A percentile compares a stretch with the other conserved stretches of the same genome.
Evolutionary conservation across 2,797 vertebrate genomes (phyloP).

Genomic region (Toxotes lorentzi): DNA sequence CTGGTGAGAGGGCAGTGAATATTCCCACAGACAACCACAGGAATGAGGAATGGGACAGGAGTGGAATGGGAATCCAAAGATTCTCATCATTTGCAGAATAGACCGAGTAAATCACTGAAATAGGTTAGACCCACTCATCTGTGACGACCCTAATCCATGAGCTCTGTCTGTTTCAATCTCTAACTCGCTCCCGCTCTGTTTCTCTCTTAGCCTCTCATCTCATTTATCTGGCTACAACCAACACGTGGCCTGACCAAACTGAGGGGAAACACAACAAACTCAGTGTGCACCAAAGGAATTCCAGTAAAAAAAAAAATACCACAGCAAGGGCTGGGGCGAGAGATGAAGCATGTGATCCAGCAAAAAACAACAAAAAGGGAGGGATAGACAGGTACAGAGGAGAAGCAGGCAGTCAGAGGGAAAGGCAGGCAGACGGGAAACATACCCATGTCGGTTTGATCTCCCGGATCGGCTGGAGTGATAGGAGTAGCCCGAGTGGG

Average conservation of each 20-base stretch:
- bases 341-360: conserved; percentile 4
- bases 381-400: background rate
- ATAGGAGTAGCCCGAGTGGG: conserved; percentile 95
- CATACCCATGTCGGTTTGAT: conserved; percentile 94
- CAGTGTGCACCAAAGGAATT: conserved; percentile 1
- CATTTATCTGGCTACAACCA: conserved; percentile 37
- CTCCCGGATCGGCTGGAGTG: conserved; percentile 95
- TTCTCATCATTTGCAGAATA: conserved; percentile 39
- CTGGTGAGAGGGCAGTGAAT: conserved; percentile 12
- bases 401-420: conserved; percentile 30
- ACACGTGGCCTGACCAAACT: conserved; percentile 27
- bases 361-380: conserved; percentile 6
- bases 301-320: conserved; percentile 23
- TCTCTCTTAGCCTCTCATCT: conserved; percentile 38
- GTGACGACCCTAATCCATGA: conserved; percentile 75
- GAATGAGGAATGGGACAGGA: background rate
- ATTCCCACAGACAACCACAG: conserved; percentile 13
- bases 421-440: conserved; percentile 36
- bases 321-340: background rate
- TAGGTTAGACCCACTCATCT: conserved; percentile 76
- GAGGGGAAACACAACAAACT: conserved; percentile 34
- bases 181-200: conserved; percentile 1
- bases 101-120: conserved; percentile 56
- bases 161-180: conserved; percentile 51
- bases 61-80: conserved; percentile 35